A percentile compares a stretch with the other conserved stretches of the same genome.
Evolutionary conservation across 2,113 vertebrate species (phyloP).

Genomic region (Paramisgurnus dabryanus): DNA sequence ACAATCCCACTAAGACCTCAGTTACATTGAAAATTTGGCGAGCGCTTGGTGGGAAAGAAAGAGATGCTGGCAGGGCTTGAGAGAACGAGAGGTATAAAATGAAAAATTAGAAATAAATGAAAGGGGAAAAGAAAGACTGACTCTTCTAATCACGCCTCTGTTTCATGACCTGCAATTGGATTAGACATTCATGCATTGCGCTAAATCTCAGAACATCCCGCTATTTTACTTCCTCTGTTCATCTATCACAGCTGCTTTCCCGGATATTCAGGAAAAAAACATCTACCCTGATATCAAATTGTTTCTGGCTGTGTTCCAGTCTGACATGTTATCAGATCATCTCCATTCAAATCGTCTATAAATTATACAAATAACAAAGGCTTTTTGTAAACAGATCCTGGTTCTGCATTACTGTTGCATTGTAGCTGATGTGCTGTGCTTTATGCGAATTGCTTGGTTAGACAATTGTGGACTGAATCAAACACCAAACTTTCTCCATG

Average conservation of each 20-base stretch:
- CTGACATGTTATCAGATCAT: background rate
- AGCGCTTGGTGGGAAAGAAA: background rate
- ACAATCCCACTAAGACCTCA: background rate
- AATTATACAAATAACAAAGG: no score
- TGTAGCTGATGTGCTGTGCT: no score
- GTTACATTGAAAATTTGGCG: background rate
- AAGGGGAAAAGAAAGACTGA: conserved; percentile 6
- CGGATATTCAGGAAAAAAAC: conserved; percentile 30
- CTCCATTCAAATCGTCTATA: background rate
- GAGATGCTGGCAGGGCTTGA: conserved; percentile 5
- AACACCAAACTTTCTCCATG: no score
- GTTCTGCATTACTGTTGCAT: no score
- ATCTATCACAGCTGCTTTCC: conserved; percentile 5
- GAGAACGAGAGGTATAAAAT: conserved; percentile 3
- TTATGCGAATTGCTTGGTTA: no score
- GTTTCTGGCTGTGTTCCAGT: conserved; percentile 16
- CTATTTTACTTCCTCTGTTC: conserved; percentile 22
- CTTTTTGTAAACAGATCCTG: no score
- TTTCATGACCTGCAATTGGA: conserved; percentile 51
- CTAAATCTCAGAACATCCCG: background rate
- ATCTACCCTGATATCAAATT: conserved; percentile 27
- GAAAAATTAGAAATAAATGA: conserved; percentile 24
- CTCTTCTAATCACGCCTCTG: conserved; percentile 49
- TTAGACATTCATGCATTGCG: background rate
- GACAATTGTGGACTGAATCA: no score